Evolutionary conservation across 2,113 vertebrate species (phyloP).

Genomic region (Otis tarda): DNA sequence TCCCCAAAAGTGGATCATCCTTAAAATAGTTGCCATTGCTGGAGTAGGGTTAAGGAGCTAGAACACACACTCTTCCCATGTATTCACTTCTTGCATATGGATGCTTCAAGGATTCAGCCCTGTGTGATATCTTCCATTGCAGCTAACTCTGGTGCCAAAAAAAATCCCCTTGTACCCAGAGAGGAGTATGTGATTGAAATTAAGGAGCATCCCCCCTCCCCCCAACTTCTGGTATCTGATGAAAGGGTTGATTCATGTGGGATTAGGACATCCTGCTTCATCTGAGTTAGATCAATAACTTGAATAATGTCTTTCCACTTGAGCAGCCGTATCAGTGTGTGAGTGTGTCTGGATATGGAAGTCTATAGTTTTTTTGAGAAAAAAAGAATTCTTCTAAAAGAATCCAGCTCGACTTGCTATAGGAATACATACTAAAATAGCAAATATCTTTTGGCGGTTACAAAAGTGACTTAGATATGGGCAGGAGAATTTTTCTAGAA

Average conservation of each 20-base stretch:
- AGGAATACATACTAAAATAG: neutral
- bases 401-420: neutral
- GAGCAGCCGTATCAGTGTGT: neutral
- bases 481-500: neutral
- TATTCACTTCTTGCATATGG: neutral
- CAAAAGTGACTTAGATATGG: neutral
- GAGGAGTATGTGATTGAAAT: neutral
- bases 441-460: neutral
- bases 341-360: neutral
- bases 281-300: neutral
- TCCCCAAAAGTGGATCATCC: neutral
- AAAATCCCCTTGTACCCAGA: neutral
- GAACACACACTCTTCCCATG: neutral
- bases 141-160: neutral
- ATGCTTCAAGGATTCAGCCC: neutral
- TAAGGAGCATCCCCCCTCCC: rapidly evolving
- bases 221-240: neutral
- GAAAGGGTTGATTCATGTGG: neutral
- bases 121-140: neutral
- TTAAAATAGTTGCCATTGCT: neutral
- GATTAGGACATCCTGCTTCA: neutral
- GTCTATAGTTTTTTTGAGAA: neutral
- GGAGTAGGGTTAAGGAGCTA: neutral
- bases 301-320: neutral
- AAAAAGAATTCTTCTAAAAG: neutral